Base-by-base conservation (phyloP, 1,140 invertebrate species). In the Pogonomyrmex barbatus region DNA sequence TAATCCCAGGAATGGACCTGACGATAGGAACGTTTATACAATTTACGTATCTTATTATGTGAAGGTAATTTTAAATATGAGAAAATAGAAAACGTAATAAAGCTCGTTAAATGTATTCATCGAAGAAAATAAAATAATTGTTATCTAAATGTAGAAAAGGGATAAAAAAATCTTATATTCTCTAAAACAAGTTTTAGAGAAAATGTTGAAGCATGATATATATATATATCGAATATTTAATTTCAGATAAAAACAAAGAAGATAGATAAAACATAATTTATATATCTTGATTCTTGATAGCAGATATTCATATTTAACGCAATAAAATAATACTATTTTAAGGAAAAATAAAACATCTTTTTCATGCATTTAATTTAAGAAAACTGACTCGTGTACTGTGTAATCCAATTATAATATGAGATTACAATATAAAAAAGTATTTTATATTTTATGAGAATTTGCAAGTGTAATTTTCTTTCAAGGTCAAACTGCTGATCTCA, bases 41-140 rank as follows among this genome's bases (percentile, higher is more conserved):
- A 98, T 98, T 87, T 98, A 98, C 92, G 98, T 98, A 5, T 98
- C 97, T 0, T 98, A 98, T 92, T 98, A 98, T 89, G 97, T 98
- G 0, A 98, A 98, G 96, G 97, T 96, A 89, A 88, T 83, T 39
- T 60, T 17, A 39, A 14, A 36, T 36, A 50, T 17, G 2, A 71
- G 14, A 82, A 47, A 50, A 24, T 5, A 60, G 1, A 6, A 71
- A 36, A 73, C n/a, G 8, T 67, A 50, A 78, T 45, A 0, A 75
- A 60, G 10, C 71, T 52, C 33, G 2, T 52, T 5, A 47, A 30
- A 36, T 24, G 1, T 4, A 3, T 14, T 4, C 36, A 50, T 50
- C 36, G 47, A 1, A 54, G 6, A 1, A 30, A 2, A 52, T 56
- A 6, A 54, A 77, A 6, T 10, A 73, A 24, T 42, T 24, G 30